Evolutionary conservation across 30 jellyfish, hydroid and myxozoan species (phyloP).

Genomic region (Aurelia coerulea): DNA sequence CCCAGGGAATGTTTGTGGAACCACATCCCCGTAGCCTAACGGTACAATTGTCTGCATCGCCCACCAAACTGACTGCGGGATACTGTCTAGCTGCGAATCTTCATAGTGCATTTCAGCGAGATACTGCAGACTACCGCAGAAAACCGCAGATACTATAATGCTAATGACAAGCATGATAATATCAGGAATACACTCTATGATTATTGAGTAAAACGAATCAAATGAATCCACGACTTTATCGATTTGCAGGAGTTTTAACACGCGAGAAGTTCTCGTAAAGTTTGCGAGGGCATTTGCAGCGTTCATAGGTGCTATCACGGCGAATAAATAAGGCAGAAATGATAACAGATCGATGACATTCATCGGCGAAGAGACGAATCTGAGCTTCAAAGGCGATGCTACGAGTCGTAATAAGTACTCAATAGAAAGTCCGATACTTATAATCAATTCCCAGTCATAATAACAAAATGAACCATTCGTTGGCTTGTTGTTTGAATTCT

Average conservation of each 20-base stretch:
- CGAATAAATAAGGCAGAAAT: no score
- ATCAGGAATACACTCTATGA: conserved; percentile 5
- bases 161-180: conserved; percentile 1
- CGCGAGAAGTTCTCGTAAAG: conserved; percentile 32
- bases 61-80: conserved; percentile 24
- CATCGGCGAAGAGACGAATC: no score
- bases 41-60: conserved; percentile 31
- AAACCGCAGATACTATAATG: background rate
- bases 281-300: background rate
- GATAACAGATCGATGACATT: no score
- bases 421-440: no score
- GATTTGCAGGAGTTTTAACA: conserved; percentile 49
- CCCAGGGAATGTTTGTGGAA: no score
- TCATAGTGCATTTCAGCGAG: conserved; percentile 13
- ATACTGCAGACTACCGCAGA: conserved; percentile 16
- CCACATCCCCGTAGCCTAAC: conserved; percentile 19
- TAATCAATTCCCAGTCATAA: no score
- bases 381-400: no score
- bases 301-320: no score
- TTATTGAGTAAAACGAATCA: background rate
- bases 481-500: no score
- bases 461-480: no score
- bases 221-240: background rate
- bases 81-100: conserved; percentile 5
- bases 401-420: no score